A percentile compares a stretch with the other conserved stretches of the same genome.
Evolutionary conservation across 2,113 vertebrate genomes (phyloP).

Genomic region (Tyto alba): DNA sequence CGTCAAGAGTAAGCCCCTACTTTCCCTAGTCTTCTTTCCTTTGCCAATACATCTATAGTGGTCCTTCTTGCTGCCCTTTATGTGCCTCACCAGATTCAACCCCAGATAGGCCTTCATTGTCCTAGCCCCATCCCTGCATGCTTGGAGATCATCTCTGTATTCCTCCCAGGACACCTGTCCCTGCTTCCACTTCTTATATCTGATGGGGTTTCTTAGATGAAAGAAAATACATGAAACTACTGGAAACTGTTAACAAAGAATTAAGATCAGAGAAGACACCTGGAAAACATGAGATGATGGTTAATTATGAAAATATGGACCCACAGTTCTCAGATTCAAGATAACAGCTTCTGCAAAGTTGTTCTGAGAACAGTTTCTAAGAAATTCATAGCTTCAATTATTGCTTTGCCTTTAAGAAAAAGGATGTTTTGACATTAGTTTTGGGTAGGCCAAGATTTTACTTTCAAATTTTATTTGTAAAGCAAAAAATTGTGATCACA

Average conservation of each 20-base stretch:
- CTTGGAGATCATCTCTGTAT: neutral
- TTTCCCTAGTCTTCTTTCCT: neutral
- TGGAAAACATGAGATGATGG: neutral
- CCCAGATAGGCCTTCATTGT: neutral
- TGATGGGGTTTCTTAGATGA: neutral
- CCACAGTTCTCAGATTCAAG: neutral
- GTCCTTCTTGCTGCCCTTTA: neutral
- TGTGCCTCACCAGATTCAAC: neutral
- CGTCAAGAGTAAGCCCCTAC: neutral
- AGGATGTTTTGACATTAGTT: neutral
- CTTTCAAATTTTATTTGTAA: conserved; percentile 25
- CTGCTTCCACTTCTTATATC: neutral
- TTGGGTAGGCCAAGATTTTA: conserved; percentile 3
- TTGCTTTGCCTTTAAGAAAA: neutral
- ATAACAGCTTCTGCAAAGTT: neutral
- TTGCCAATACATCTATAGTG: neutral
- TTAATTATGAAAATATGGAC: neutral
- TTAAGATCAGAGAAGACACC: neutral
- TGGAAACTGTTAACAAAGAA: neutral
- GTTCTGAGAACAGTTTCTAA: neutral
- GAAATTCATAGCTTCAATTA: neutral
- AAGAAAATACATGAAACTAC: neutral
- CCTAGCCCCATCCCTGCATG: neutral
- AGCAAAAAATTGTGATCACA: conserved; percentile 21
- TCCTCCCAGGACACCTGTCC: neutral